These are phyloP conservation scores for Brachymystax lenok DNA, from an alignment of 2,797 vertebrate genomes.

Conservation along the genomic window DNA sequence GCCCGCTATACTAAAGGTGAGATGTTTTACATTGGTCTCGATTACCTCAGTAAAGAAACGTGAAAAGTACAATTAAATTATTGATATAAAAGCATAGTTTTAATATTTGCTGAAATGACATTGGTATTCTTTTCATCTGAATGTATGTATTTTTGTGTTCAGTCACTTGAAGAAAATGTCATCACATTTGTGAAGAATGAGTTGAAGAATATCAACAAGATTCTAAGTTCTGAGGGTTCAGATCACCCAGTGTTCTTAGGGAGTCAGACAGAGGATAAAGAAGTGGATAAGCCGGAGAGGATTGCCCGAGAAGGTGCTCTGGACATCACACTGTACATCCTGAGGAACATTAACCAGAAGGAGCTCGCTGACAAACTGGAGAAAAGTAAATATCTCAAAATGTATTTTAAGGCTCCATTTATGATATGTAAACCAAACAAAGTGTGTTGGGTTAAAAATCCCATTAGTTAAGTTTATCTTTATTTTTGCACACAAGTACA, in stretches of 20 bases:
- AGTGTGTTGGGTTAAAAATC: too few relatives aligned
- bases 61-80: not conserved
- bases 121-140: not conserved
- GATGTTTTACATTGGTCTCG: not conserved
- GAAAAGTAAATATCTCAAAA: too few relatives aligned
- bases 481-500: too few relatives aligned
- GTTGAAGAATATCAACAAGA: not conserved
- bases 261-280: not conserved
- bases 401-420: too few relatives aligned
- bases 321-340: not conserved
- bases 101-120: not conserved
- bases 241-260: not conserved
- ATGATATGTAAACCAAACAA: too few relatives aligned
- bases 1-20: not conserved
- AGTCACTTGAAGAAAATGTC: not conserved
- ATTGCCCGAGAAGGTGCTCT: constrained; percentile 4
- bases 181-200: constrained; percentile 2
- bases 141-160: not conserved
- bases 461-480: too few relatives aligned
- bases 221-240: not conserved
- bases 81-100: not conserved
- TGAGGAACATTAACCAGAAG: not conserved
- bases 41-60: too few relatives aligned
- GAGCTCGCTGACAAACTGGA: too few relatives aligned
- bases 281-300: not conserved